These are phyloP conservation scores for Drosophila rufa DNA, from an alignment of 1,140 invertebrate genomes.

Conservation along the genomic window DNA sequence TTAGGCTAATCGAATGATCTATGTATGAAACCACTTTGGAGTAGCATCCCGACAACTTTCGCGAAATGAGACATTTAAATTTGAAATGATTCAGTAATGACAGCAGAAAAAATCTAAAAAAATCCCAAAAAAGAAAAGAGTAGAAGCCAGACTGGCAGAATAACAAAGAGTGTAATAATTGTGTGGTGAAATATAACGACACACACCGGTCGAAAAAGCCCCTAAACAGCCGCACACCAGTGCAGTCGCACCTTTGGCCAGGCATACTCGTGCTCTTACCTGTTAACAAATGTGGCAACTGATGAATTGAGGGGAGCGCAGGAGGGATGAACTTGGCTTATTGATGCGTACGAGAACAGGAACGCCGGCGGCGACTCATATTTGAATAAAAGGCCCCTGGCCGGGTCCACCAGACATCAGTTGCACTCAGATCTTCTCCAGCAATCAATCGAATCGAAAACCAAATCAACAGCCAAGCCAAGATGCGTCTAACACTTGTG, in stretches of 20 bases:
- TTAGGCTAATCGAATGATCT: slow-evolving; percentile 38
- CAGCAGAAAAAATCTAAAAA: slow-evolving; percentile 5
- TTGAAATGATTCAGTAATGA: slow-evolving; percentile 51
- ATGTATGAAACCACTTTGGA: slow-evolving; percentile 43
- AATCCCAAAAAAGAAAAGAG: not conserved
- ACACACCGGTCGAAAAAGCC: slow-evolving; percentile 39
- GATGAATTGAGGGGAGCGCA: not conserved
- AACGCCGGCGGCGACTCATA: slow-evolving; percentile 31
- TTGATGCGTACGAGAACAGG: slow-evolving; percentile 57
- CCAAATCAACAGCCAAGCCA: not conserved
- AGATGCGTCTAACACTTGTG: slow-evolving; percentile 51
- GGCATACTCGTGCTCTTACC: not conserved
- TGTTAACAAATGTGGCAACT: not conserved
- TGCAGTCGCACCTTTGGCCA: slow-evolving; percentile 14
- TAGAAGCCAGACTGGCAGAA: slow-evolving; percentile 11
- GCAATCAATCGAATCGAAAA: slow-evolving; percentile 17
- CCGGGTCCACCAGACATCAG: slow-evolving; percentile 29
- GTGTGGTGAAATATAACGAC: slow-evolving; percentile 43
- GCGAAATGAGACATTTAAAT: slow-evolving; percentile 55
- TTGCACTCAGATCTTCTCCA: slow-evolving; percentile 40
- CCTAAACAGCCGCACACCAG: slow-evolving; percentile 29
- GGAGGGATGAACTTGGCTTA: slow-evolving; percentile 16
- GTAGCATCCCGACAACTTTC: slow-evolving; percentile 44
- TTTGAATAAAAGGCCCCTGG: slow-evolving; percentile 46
- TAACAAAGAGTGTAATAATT: slow-evolving; percentile 50